Percentiles rank a stretch among this genome's conserved stretches.
phyloP scores from a whole-genome alignment of 2,797 vertebrate species.

The Bradypus variegatus region DNA sequence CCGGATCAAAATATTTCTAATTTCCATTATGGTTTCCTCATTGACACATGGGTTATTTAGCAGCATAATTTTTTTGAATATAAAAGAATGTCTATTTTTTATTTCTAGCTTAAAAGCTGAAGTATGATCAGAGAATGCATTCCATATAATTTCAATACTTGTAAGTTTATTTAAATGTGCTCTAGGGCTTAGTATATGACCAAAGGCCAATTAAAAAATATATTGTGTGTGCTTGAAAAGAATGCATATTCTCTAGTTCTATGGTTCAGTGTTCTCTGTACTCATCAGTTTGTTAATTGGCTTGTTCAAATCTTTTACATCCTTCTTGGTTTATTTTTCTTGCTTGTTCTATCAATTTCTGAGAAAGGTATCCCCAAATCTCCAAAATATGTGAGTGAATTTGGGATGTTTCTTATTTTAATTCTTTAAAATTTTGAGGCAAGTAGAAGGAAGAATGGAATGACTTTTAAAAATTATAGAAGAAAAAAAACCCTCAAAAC shows the following conservation, averaged over 20 bases:
- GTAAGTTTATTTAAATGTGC: background rate
- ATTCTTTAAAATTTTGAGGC: background rate
- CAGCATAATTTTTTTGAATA: background rate
- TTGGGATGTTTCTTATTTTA: background rate
- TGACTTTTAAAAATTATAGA: background rate
- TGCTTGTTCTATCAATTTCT: background rate
- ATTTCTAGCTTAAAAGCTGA: background rate
- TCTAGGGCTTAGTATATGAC: background rate
- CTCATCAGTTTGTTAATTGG: background rate
- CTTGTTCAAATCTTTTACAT: background rate
- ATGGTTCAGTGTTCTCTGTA: rapidly evolving
- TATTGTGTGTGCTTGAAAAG: background rate
- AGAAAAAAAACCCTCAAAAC: background rate
- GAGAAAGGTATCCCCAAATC: background rate
- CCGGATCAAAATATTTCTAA: background rate
- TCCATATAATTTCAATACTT: background rate
- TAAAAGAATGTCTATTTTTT: background rate
- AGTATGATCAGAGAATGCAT: background rate
- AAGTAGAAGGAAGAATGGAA: background rate
- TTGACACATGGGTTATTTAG: background rate
- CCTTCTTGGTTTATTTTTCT: background rate
- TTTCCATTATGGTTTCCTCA: background rate
- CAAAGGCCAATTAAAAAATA: too few relatives aligned
- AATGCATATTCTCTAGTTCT: background rate
- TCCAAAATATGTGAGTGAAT: background rate